These are phyloP conservation scores for Calliscelio sp. DNA, from an alignment of 2,888 invertebrate genomes.

Conservation along the genomic window DNA sequence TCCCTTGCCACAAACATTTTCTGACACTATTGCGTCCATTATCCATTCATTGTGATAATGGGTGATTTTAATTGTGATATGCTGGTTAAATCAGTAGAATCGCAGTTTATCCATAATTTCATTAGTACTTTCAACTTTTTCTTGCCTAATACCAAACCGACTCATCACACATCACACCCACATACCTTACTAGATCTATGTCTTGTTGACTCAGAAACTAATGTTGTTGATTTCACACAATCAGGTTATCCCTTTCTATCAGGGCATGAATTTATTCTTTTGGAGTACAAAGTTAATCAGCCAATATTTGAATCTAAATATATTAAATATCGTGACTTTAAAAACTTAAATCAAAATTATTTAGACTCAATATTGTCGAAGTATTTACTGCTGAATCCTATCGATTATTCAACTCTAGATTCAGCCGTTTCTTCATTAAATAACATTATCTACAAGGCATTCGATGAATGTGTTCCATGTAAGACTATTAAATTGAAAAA, in stretches of 20 bases:
- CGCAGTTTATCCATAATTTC: background rate
- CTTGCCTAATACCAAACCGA: background rate
- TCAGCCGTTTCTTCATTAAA: background rate
- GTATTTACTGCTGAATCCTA: background rate
- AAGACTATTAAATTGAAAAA: background rate
- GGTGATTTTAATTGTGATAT: conserved; percentile 37
- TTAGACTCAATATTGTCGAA: background rate
- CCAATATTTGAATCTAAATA: background rate
- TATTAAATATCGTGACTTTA: background rate
- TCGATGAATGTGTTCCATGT: background rate
- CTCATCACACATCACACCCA: conserved; percentile 5
- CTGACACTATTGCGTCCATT: background rate
- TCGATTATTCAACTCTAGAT: background rate
- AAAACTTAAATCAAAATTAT: background rate
- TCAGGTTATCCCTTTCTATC: conserved; percentile 16
- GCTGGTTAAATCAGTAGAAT: background rate
- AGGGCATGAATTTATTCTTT: background rate
- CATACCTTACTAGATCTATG: conserved; percentile 9
- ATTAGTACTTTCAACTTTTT: background rate
- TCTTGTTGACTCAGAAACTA: background rate
- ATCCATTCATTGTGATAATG: background rate
- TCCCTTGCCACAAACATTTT: background rate
- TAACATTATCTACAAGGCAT: no score
- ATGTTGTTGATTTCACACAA: background rate
- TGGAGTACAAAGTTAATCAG: background rate